Evolutionary conservation across 2,888 invertebrate species (phyloP).

Genomic region (Pollenia amentaria): DNA sequence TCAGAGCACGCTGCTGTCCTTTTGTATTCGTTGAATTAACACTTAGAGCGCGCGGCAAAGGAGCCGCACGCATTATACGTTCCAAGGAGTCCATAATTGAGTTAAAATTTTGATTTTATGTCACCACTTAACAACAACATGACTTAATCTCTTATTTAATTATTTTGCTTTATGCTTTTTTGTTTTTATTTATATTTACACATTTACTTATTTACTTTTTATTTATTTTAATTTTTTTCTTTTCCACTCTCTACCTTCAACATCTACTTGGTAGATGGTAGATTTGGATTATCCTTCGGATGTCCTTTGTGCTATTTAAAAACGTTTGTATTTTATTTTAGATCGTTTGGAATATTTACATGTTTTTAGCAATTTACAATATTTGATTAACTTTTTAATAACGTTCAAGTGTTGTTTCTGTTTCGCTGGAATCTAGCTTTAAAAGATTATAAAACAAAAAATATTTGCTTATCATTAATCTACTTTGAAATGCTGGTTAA

Average conservation of each 20-base stretch:
- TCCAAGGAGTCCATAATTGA: conserved; percentile 91
- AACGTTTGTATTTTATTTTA: conserved; percentile 65
- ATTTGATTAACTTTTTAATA: conserved; percentile 65
- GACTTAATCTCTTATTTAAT: background rate
- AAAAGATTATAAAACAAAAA: conserved; percentile 54
- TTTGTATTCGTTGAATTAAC: conserved; percentile 82
- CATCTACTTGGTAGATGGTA: conserved; percentile 54
- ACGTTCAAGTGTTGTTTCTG: conserved; percentile 63
- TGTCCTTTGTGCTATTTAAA: conserved; percentile 56
- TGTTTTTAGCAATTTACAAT: conserved; percentile 58
- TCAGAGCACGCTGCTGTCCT: conserved; percentile 88
- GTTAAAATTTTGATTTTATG: conserved; percentile 47
- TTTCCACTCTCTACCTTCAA: background rate
- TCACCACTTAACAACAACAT: conserved; percentile 27
- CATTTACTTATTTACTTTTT: background rate
- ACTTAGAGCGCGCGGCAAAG: conserved; percentile 88
- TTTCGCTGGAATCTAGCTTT: conserved; percentile 70
- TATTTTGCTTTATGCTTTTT: conserved; percentile 25
- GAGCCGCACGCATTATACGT: conserved; percentile 90
- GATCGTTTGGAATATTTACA: conserved; percentile 68
- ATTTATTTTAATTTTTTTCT: conserved; percentile 1
- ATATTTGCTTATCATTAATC: conserved; percentile 38
- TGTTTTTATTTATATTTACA: conserved; percentile 27
- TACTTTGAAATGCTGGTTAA: conserved; percentile 3
- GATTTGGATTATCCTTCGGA: background rate